A percentile compares a stretch with the other conserved stretches of the same genome.
phyloP scores from a whole-genome alignment of 2,113 vertebrate species.

The Chloropsis hardwickii region DNA sequence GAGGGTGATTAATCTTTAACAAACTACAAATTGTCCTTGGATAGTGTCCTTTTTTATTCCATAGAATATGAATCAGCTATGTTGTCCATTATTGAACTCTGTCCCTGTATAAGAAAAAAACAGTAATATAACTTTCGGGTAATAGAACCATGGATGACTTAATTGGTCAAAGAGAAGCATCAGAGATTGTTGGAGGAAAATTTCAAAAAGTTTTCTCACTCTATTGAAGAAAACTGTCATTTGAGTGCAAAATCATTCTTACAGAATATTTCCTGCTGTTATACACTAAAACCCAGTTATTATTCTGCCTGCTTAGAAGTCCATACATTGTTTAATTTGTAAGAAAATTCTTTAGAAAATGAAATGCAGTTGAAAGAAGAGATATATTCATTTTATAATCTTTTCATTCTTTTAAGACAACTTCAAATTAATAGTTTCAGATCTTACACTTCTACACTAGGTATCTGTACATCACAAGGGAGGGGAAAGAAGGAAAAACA shows the following conservation, averaged over 20 bases:
- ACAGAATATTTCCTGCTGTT: neutral
- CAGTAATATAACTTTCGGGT: neutral
- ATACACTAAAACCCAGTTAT: neutral
- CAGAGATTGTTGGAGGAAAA: neutral
- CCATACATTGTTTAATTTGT: neutral
- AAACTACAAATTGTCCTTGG: neutral
- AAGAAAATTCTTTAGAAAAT: neutral
- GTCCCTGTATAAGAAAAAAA: neutral
- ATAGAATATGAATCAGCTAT: neutral
- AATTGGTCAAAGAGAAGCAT: neutral
- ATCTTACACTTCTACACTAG: neutral
- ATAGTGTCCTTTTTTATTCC: neutral
- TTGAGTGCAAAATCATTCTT: neutral
- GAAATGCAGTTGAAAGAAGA: neutral
- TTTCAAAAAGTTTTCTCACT: neutral
- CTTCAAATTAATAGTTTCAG: neutral
- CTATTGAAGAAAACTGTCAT: neutral
- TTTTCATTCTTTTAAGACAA: neutral
- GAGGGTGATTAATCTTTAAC: neutral
- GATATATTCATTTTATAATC: fast-evolving
- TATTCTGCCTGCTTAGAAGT: neutral
- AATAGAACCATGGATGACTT: neutral
- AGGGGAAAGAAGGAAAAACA: neutral
- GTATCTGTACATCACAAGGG: neutral
- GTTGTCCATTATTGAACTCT: neutral